Evolutionary conservation across 2,113 vertebrate species (phyloP).

Genomic region (Phodopus roborovskii): DNA sequence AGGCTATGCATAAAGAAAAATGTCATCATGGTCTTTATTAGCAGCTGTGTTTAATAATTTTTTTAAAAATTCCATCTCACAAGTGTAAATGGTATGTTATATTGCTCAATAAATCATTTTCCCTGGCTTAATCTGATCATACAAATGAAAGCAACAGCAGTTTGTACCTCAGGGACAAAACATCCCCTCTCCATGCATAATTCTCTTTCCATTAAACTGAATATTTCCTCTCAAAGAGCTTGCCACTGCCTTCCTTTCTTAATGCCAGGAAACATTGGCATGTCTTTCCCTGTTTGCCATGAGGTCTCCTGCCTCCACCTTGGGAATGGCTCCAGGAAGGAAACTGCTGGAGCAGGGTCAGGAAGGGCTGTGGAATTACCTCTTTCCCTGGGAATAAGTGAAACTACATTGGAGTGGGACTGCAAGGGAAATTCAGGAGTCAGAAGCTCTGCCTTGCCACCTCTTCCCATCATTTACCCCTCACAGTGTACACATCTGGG

Average conservation of each 20-base stretch:
- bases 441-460: background rate
- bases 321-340: conserved; percentile 46
- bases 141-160: conserved; percentile 35
- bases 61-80: conserved; percentile 60
- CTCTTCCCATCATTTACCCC: background rate
- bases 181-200: background rate
- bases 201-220: background rate
- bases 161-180: background rate
- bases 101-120: conserved; percentile 17
- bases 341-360: conserved; percentile 30
- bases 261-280: background rate
- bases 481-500: background rate
- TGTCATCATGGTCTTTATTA: conserved; percentile 31
- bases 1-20: conserved; percentile 27
- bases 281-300: background rate
- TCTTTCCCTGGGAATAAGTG: conserved; percentile 51
- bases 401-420: conserved; percentile 28
- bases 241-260: background rate
- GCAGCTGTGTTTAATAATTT: conserved; percentile 35
- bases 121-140: conserved; percentile 32
- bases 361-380: conserved; percentile 45
- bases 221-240: conserved; percentile 11
- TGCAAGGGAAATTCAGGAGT: background rate
- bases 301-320: background rate
- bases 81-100: conserved; percentile 54